Percentiles rank a stretch among this genome's conserved stretches.
Conservation (phyloP, 2,888 invertebrate species). For the Chrysodeixis includens region DNA sequence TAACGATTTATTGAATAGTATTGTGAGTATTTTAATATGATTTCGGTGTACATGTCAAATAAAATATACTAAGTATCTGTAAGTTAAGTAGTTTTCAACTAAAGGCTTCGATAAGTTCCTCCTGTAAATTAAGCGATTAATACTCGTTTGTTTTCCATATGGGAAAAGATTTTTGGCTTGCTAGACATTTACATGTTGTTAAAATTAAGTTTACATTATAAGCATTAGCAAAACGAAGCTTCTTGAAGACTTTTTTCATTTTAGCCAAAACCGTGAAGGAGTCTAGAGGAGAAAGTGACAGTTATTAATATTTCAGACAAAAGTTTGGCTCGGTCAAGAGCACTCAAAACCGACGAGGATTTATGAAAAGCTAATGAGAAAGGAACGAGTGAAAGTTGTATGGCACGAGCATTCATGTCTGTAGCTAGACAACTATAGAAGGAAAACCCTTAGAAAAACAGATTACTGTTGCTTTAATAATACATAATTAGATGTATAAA, state of each 20-base stretch:
- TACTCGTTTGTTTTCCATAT: too few relatives aligned
- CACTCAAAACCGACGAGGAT: neutral
- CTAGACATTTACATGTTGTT: too few relatives aligned
- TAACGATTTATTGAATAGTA: slow-evolving; percentile 41
- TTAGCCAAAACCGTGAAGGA: neutral
- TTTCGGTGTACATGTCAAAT: neutral
- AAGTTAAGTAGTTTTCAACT: too few relatives aligned
- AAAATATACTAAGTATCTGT: too few relatives aligned
- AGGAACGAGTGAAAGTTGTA: slow-evolving; percentile 1
- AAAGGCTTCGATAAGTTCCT: too few relatives aligned
- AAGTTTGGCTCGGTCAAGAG: slow-evolving; percentile 4
- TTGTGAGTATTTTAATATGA: slow-evolving; percentile 18
- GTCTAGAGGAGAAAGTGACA: neutral
- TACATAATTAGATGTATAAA: too few relatives aligned
- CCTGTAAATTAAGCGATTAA: too few relatives aligned
- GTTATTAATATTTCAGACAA: neutral
- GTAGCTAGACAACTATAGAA: neutral
- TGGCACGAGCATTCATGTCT: neutral
- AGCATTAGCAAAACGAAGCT: too few relatives aligned
- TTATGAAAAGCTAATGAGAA: neutral
- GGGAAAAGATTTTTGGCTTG: too few relatives aligned
- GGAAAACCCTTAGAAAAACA: neutral
- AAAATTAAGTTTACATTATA: too few relatives aligned
- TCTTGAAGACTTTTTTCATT: neutral
- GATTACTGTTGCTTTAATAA: too few relatives aligned